Conservation (phyloP, 2,113 vertebrate species). For the Erythrolamprus reginae region DNA sequence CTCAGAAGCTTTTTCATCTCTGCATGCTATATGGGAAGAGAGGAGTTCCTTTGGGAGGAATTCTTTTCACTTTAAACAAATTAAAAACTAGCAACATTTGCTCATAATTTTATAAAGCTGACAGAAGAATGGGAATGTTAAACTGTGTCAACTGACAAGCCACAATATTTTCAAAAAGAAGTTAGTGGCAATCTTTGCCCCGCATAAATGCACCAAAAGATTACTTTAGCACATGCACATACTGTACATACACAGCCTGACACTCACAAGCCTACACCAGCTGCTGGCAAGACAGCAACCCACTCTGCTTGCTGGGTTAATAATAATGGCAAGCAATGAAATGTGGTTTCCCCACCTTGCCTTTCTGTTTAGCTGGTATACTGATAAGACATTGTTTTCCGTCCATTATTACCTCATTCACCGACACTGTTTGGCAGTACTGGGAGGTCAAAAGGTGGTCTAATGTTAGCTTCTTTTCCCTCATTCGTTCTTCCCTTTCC, state of each 20-base stretch:
- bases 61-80: not conserved
- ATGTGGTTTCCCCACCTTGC: conserved; percentile 33
- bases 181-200: conserved; percentile 6
- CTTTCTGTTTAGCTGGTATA: conserved; percentile 62
- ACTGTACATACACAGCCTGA: not conserved
- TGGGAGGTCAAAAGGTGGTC: conserved; percentile 53
- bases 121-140: not conserved
- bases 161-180: conserved; percentile 36
- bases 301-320: conserved; percentile 32
- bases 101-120: not conserved
- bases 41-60: not conserved
- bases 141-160: conserved; percentile 35
- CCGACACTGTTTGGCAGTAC: conserved; percentile 62
- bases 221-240: conserved; percentile 28
- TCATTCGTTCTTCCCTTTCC: conserved; percentile 48
- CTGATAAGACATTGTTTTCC: conserved; percentile 66
- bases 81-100: not conserved
- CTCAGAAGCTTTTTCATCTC: not conserved
- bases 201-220: conserved; percentile 29
- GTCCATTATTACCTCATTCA: conserved; percentile 66
- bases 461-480: conserved; percentile 51
- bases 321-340: conserved; percentile 29
- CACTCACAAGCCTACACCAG: not conserved
- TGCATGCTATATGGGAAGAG: not conserved
- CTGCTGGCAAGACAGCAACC: conserved; percentile 43